Conservation (phyloP, 2,113 vertebrate species). For the Copsychus sechellarum region DNA sequence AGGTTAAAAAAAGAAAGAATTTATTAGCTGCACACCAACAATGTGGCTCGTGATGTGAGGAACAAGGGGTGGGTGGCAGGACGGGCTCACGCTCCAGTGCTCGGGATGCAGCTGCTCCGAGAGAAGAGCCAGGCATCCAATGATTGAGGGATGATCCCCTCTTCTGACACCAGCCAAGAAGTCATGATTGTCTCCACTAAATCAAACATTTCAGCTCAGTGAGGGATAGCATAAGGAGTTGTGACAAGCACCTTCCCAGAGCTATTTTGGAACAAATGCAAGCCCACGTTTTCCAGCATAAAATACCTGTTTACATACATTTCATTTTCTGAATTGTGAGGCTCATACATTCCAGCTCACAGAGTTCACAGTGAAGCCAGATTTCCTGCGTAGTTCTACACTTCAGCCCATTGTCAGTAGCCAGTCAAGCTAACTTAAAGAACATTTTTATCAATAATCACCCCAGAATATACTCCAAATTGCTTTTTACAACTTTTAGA, state of each 20-base stretch:
- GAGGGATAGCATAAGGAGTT: background rate
- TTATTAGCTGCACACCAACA: background rate
- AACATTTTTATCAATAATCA: background rate
- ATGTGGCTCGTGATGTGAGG: background rate
- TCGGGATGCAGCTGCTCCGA: rapidly evolving
- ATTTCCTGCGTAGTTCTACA: background rate
- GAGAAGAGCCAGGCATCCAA: background rate
- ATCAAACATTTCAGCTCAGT: background rate
- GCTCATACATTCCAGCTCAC: background rate
- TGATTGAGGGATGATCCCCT: background rate
- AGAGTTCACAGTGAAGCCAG: background rate
- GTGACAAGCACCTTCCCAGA: background rate
- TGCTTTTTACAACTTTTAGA: background rate
- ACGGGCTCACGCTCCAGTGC: background rate
- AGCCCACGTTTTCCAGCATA: background rate
- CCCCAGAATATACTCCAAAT: background rate
- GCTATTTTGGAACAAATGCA: background rate
- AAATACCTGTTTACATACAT: background rate
- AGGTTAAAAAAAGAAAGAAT: slow-evolving; percentile 8
- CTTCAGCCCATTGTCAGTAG: background rate
- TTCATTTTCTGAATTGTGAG: background rate
- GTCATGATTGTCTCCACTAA: background rate
- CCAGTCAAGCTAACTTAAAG: background rate
- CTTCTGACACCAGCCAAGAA: background rate
- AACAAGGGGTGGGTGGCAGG: background rate